A percentile compares a stretch with the other conserved stretches of the same genome.
phyloP scores from a whole-genome alignment of 1,140 invertebrate species.

The Drosophila pachea region DNA sequence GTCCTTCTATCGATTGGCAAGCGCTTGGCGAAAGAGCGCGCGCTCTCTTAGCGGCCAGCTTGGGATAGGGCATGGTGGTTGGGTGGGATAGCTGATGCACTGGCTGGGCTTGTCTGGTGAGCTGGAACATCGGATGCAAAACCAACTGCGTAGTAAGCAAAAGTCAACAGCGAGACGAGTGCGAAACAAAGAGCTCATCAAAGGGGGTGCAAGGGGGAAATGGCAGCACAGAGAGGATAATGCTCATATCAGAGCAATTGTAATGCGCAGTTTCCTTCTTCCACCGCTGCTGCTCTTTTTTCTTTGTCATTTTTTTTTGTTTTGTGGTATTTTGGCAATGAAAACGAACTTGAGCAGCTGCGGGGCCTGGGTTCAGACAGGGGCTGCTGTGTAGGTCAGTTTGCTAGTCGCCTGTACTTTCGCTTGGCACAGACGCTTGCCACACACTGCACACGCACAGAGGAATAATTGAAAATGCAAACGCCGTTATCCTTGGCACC shows the following conservation, averaged over 20 bases:
- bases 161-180: slow-evolving; percentile 55
- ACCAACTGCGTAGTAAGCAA: slow-evolving; percentile 75
- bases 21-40: neutral
- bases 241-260: slow-evolving; percentile 26
- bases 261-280: slow-evolving; percentile 62
- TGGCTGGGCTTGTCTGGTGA: slow-evolving; percentile 10
- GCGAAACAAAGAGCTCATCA: slow-evolving; percentile 29
- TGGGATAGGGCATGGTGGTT: slow-evolving; percentile 69
- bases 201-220: neutral
- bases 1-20: slow-evolving; percentile 57
- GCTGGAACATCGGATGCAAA: slow-evolving; percentile 54
- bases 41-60: slow-evolving; percentile 41
- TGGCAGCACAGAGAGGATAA: slow-evolving; percentile 14
- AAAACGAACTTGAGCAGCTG: slow-evolving; percentile 23
- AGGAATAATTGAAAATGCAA: slow-evolving; percentile 61
- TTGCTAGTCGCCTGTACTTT: slow-evolving; percentile 60
- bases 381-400: slow-evolving; percentile 63
- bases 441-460: neutral
- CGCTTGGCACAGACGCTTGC: slow-evolving; percentile 30
- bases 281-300: neutral
- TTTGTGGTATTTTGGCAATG: slow-evolving; percentile 45
- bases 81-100: neutral
- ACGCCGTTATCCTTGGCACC: slow-evolving; percentile 66
- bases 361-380: slow-evolving; percentile 30
- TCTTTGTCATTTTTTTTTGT: slow-evolving; percentile 5